Evolutionary conservation across 1,140 invertebrate species (phyloP).

Genomic region (Drosophila virilis): DNA sequence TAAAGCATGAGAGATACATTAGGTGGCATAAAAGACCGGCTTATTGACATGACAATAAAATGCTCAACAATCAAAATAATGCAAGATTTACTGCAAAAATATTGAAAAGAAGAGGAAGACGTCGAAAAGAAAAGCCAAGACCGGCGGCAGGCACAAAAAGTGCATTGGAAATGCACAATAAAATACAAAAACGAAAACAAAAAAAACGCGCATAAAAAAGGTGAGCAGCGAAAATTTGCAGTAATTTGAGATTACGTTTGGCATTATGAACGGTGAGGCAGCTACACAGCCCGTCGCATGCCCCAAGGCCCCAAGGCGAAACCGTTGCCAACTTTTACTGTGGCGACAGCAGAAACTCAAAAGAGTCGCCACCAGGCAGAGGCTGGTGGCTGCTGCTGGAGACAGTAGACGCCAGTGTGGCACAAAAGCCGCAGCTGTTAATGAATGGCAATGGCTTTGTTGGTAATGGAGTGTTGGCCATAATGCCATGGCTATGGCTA

Average conservation of each 20-base stretch:
- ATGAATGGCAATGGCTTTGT: constrained; percentile 79
- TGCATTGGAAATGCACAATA: constrained; percentile 61
- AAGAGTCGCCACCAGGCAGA: constrained; percentile 34
- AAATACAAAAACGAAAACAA: constrained; percentile 51
- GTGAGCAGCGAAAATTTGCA: constrained; percentile 74
- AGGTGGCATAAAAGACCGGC: constrained; percentile 58
- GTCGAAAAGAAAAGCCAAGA: constrained; percentile 10
- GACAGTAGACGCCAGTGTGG: neutral
- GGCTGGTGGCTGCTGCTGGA: neutral
- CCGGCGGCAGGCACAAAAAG: constrained; percentile 35
- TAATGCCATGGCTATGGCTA: constrained; percentile 53
- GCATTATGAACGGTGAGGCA: constrained; percentile 51
- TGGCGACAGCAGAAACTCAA: constrained; percentile 63
- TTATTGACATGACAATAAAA: constrained; percentile 73
- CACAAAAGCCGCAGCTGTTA: constrained; percentile 71
- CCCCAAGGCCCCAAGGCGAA: constrained; percentile 7
- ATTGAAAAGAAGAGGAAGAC: constrained; percentile 17
- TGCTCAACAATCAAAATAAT: constrained; percentile 73
- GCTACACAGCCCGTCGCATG: neutral
- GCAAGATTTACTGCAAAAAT: constrained; percentile 57
- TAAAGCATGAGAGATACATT: constrained; percentile 28
- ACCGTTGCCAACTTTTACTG: constrained; percentile 65
- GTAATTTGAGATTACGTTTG: constrained; percentile 78
- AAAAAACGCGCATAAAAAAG: constrained; percentile 45
- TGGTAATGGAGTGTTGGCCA: constrained; percentile 79